Conservation (phyloP, 2,797 vertebrate species). For the Tapera naevia region DNA sequence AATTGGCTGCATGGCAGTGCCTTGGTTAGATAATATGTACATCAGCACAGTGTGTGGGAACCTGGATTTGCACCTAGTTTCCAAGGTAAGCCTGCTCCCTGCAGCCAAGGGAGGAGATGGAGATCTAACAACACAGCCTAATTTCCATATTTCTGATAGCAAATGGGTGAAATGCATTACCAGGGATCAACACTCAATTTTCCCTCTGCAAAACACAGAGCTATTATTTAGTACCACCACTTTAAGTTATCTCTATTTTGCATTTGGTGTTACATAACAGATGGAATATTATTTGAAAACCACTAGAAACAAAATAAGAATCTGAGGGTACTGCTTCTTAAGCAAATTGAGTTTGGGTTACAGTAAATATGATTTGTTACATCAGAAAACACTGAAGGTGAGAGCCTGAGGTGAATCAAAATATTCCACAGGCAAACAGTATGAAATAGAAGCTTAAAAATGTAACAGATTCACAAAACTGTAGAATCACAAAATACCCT, state of each 20-base stretch:
- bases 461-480: not conserved
- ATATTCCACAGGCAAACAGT: not conserved
- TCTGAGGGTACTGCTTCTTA: not conserved
- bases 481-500: not conserved
- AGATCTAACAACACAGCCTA: not conserved
- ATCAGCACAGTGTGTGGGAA: rapidly evolving
- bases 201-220: not conserved
- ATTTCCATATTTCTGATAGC: not conserved
- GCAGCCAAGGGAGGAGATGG: not conserved
- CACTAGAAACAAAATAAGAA: not conserved
- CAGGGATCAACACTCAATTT: not conserved
- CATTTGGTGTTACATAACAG: not conserved
- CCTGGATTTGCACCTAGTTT: not conserved
- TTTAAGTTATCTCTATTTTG: not conserved
- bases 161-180: not conserved
- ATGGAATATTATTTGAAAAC: not conserved
- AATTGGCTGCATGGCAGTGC: not conserved
- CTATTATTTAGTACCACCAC: not conserved
- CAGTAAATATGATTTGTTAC: not conserved
- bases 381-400: not conserved
- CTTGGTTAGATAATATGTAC: not conserved
- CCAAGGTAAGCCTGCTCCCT: not conserved
- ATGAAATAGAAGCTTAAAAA: not conserved
- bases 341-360: not conserved
- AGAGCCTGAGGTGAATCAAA: not conserved